Evolutionary conservation across 2,888 invertebrate species (phyloP).

Genomic region (Eledona agricola): DNA sequence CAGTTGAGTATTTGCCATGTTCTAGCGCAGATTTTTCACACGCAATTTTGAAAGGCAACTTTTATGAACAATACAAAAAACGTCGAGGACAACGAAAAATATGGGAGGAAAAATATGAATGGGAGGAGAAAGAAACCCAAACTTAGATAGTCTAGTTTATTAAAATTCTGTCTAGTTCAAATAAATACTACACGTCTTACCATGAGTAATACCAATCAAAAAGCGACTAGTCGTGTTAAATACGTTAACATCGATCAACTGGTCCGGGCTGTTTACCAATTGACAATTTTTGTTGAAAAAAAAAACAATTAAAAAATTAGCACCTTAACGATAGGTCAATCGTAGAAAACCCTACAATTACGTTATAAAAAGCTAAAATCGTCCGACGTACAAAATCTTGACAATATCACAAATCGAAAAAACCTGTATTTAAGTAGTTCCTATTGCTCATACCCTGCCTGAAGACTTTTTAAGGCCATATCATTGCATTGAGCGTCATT

Average conservation of each 20-base stretch:
- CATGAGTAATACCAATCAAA: conserved; percentile 12
- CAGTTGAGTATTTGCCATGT: no score
- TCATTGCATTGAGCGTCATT: conserved; percentile 7
- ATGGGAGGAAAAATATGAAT: no score
- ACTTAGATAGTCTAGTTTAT: conserved; percentile 9
- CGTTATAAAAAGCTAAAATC: conserved; percentile 18
- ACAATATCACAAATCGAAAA: conserved; percentile 21
- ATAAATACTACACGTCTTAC: conserved; percentile 29
- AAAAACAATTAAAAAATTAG: conserved; percentile 23
- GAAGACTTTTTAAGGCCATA: conserved; percentile 14
- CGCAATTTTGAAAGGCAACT: no score
- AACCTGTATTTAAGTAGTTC: conserved; percentile 11
- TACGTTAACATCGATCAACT: conserved; percentile 21
- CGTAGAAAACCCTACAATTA: conserved; percentile 15
- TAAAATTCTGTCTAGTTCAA: conserved; percentile 21
- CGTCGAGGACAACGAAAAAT: no score
- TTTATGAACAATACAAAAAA: no score
- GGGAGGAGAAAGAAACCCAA: not conserved
- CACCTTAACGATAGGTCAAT: conserved; percentile 14
- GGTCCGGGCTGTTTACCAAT: no score
- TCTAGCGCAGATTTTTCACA: no score
- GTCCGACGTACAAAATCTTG: conserved; percentile 12
- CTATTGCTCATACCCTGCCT: conserved; percentile 12
- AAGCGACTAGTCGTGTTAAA: conserved; percentile 29
- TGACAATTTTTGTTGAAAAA: not conserved